phyloP scores from a whole-genome alignment of 2,113 vertebrate genomes.

The Nycticryphes semicollaris region DNA sequence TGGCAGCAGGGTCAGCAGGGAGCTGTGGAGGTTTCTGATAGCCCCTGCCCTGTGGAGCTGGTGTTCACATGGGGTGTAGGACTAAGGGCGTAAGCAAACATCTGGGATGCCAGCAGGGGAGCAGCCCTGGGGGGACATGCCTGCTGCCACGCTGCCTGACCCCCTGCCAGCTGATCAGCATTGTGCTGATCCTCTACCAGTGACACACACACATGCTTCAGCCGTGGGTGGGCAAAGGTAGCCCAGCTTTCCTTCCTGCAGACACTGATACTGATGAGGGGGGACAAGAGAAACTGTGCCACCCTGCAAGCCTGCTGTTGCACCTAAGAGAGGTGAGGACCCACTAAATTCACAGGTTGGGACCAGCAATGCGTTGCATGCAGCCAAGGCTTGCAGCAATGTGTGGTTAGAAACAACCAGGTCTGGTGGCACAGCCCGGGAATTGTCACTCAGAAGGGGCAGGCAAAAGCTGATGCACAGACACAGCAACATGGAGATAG shows the following conservation, averaged over 20 bases:
- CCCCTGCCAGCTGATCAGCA: fast-evolving
- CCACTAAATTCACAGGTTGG: neutral
- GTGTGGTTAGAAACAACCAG: neutral
- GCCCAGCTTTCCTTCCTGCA: neutral
- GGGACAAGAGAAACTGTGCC: neutral
- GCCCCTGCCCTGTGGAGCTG: neutral
- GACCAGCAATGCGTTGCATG: neutral
- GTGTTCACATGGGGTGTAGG: neutral
- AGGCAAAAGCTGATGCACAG: neutral
- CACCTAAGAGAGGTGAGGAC: fast-evolving
- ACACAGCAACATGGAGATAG: neutral
- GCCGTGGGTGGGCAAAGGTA: neutral
- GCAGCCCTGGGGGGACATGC: neutral
- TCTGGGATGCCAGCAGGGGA: neutral
- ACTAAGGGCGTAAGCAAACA: neutral
- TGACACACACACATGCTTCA: fast-evolving
- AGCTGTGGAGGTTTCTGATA: neutral
- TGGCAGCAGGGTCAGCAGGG: neutral
- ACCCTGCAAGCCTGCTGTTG: neutral
- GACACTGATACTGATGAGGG: neutral
- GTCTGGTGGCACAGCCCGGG: neutral
- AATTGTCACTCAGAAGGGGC: neutral
- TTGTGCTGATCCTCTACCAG: fast-evolving
- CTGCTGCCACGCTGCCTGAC: neutral
- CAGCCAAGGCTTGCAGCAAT: neutral